These are phyloP conservation scores for Paedocypris micromegethes DNA, from an alignment of 2,797 vertebrate genomes.

Conservation along the genomic window DNA sequence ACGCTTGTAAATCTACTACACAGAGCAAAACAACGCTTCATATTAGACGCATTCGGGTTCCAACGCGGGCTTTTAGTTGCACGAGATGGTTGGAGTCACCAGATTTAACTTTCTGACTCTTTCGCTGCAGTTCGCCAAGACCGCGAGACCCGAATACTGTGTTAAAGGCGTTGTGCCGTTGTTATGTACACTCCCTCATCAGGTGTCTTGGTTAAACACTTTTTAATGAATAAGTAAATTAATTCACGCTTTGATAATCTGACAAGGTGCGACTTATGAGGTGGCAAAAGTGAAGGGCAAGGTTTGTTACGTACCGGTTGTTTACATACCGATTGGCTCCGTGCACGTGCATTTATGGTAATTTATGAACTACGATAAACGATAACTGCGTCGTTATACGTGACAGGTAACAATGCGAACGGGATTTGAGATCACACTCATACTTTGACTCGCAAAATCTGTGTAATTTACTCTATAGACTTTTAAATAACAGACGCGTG, in stretches of 20 bases:
- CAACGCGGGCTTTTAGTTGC: background rate
- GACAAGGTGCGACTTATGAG: background rate
- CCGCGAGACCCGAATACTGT: background rate
- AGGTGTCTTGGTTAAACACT: background rate
- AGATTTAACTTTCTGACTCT: slow-evolving; percentile 15
- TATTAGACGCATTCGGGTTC: background rate
- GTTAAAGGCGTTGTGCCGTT: background rate
- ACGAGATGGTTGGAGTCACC: background rate
- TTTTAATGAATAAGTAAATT: too few relatives aligned
- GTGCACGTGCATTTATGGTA: background rate
- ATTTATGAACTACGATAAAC: too few relatives aligned
- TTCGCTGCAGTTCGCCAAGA: background rate
- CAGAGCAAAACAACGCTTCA: too few relatives aligned
- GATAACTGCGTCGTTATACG: too few relatives aligned
- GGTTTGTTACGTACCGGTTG: background rate
- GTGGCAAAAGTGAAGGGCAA: background rate
- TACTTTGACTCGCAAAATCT: too few relatives aligned
- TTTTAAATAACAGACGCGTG: too few relatives aligned
- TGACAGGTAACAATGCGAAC: too few relatives aligned
- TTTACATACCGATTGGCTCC: background rate
- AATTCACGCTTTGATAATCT: too few relatives aligned
- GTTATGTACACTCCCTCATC: slow-evolving; percentile 4
- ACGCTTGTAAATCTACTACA: background rate
- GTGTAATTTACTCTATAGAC: too few relatives aligned
- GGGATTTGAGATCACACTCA: too few relatives aligned